These are phyloP conservation scores for Notechis scutatus DNA, from an alignment of 2,113 vertebrate genomes.

Conservation along the genomic window DNA sequence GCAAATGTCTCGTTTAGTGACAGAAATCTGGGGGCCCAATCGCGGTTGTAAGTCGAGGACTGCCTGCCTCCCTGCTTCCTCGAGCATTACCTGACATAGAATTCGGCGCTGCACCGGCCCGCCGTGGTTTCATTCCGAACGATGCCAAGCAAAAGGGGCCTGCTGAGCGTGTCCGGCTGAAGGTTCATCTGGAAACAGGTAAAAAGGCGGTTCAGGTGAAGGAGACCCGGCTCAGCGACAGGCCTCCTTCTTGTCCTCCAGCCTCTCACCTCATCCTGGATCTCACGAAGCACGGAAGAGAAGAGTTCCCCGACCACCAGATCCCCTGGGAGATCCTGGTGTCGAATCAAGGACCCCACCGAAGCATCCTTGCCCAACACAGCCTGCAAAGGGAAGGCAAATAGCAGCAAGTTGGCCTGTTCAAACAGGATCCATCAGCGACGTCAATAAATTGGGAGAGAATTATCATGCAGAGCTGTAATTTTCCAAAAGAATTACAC, in stretches of 20 bases:
- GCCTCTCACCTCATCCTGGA: constrained; percentile 84
- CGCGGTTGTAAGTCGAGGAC: not conserved
- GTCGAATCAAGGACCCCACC: constrained; percentile 62
- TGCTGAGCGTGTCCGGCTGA: constrained; percentile 71
- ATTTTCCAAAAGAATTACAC: not conserved
- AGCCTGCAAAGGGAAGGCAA: constrained; percentile 44
- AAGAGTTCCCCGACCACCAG: constrained; percentile 80
- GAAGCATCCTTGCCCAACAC: constrained; percentile 41
- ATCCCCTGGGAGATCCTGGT: constrained; percentile 68
- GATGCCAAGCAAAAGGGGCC: constrained; percentile 80
- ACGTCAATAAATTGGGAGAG: no score
- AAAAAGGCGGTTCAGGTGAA: not conserved
- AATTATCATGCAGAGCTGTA: not conserved
- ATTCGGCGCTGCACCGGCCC: constrained; percentile 83
- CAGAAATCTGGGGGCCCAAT: not conserved
- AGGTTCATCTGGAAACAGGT: constrained; percentile 78
- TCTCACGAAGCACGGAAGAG: constrained; percentile 81
- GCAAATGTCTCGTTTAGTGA: not conserved
- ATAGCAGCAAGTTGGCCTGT: not conserved
- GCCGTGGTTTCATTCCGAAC: constrained; percentile 86
- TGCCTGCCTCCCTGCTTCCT: not conserved
- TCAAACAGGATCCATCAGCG: no score
- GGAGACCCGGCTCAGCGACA: not conserved
- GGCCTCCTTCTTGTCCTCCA: no score
- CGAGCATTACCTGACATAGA: constrained; percentile 77